phyloP scores from a whole-genome alignment of 2,888 invertebrate genomes.

The Microdon myrmicae region DNA sequence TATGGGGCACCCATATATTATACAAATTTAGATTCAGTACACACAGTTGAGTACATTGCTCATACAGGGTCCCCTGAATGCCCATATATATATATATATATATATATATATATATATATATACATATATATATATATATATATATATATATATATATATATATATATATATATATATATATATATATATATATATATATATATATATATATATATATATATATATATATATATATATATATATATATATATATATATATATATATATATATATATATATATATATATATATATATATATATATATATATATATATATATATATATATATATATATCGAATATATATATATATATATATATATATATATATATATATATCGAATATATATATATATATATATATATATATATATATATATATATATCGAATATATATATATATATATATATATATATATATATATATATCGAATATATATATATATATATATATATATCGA shows the following conservation, averaged over 20 bases:
- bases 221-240: not conserved
- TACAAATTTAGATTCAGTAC: no score
- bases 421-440: not conserved
- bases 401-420: no score
- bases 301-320: not conserved
- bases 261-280: not conserved
- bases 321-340: no score
- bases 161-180: not conserved
- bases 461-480: not conserved
- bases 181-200: not conserved
- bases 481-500: no score
- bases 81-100: not conserved
- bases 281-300: not conserved
- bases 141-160: not conserved
- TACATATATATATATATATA: not conserved
- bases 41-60: no score
- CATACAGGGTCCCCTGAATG: no score
- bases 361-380: no score
- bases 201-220: not conserved
- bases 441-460: not conserved
- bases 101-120: not conserved
- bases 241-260: not conserved
- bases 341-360: no score
- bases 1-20: no score
- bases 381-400: no score